phyloP scores from a whole-genome alignment of 2,797 vertebrate genomes.

The Telmatherina bonti region DNA sequence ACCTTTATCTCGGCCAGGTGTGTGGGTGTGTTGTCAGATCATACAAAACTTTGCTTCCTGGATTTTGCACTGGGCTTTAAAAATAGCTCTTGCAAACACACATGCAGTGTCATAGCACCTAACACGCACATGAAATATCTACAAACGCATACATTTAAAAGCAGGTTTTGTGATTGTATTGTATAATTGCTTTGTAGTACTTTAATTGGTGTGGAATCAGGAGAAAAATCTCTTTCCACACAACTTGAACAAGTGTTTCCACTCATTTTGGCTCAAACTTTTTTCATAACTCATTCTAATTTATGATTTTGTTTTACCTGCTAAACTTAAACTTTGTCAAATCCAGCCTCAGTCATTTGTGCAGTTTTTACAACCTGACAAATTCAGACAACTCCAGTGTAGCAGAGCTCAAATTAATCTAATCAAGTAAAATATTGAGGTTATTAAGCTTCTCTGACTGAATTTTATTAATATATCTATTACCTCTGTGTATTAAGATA shows the following conservation, averaged over 20 bases:
- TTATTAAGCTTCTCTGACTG: not conserved
- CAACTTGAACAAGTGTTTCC: not conserved
- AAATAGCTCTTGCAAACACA: constrained; percentile 68
- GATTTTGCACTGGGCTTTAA: constrained; percentile 61
- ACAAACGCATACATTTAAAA: not conserved
- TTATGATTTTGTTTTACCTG: too few species aligned
- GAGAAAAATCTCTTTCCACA: not conserved
- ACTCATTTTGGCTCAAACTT: not conserved
- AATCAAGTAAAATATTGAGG: not conserved
- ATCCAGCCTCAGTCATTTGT: not conserved
- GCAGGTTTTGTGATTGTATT: not conserved
- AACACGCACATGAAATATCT: too few species aligned
- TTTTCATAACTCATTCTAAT: too few species aligned
- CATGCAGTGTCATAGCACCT: constrained; percentile 12
- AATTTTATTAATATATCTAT: not conserved
- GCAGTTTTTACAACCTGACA: not conserved
- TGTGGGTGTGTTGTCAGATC: constrained; percentile 71
- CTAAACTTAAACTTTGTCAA: not conserved
- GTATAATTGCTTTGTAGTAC: not conserved
- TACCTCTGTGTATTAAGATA: not conserved
- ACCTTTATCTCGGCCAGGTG: constrained; percentile 65
- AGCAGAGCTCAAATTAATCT: not conserved
- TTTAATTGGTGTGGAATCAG: not conserved
- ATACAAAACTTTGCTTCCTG: constrained; percentile 68
- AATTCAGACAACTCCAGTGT: not conserved